Base-by-base conservation (phyloP, 2,113 vertebrate genomes). In the Phaethon lepturus region DNA sequence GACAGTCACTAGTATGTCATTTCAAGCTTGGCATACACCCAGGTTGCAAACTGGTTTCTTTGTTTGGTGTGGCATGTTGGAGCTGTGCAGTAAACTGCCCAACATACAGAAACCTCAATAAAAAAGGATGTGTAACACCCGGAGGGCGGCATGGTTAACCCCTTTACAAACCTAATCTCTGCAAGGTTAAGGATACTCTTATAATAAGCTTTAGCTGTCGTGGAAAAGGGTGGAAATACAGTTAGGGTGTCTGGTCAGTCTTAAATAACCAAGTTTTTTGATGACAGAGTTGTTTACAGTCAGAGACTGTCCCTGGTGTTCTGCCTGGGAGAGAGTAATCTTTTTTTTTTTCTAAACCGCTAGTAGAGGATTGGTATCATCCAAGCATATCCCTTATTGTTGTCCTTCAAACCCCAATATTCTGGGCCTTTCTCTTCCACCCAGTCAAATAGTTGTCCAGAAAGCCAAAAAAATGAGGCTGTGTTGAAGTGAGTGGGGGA, bases 21-120 rank as follows among this genome's bases (percentile, higher is more conserved):
- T 88, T 95, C 81, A 91, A n/a, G 66, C 74, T 91, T 91, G 90
- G 93, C 87, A 52, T 59, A 35, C 23, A 42, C 69, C 77, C 83
- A 91, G 83, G 45, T 78, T 91, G 66, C 73, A 89, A 78, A 75
- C 82, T 69, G 78, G 53, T 67, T 94, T 60, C 73, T 67, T 92
- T 10, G 0, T 68, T 89, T 1, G 0, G 22, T 24, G 19, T 50
- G 80, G 52, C 3, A 2, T 79, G 62, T 72, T 79, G 50, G 77
- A 93, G 31, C 28, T 79, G 66, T 62, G 49, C 53, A 69, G 53
- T 72, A 52, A 75, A 71, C 66, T 85, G 58, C 74, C 67, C 42
- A 78, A 16, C 7, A 11, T 62, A 55, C 17, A 68, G 52, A 81
- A 94, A 90, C 44, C 22, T 93, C 79, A 63, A 44, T 10, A 24